These are phyloP conservation scores for Scopus umbretta DNA, from an alignment of 2,113 vertebrate species.

Conservation along the genomic window DNA sequence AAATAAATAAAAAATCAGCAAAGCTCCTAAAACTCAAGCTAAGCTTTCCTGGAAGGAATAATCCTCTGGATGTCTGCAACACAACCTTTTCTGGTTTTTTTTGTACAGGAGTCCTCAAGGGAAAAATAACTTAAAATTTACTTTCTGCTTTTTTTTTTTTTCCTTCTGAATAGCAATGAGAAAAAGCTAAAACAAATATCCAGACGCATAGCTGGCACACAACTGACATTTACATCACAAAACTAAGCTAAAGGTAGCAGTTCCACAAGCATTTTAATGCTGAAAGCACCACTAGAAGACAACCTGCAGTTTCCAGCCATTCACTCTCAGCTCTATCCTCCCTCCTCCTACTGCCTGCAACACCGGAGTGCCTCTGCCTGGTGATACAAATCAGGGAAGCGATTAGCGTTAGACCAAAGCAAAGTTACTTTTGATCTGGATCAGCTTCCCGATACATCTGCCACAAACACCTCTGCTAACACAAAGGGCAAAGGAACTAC, in stretches of 20 bases:
- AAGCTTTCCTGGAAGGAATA: not conserved
- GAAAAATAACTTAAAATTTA: not conserved
- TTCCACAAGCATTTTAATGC: not conserved
- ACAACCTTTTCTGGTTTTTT: not conserved
- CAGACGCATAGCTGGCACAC: not conserved
- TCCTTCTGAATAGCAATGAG: not conserved
- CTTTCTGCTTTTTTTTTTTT: not conserved
- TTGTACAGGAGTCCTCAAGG: not conserved
- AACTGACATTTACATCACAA: not conserved
- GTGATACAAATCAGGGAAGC: not conserved
- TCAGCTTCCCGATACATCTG: not conserved
- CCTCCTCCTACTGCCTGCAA: not conserved
- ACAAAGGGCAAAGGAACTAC: not conserved
- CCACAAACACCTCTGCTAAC: not conserved
- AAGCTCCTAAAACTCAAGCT: not conserved
- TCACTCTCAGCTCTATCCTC: not conserved
- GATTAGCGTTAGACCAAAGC: not conserved
- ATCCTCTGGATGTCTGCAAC: not conserved
- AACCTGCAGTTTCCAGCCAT: not conserved
- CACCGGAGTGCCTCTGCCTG: not conserved
- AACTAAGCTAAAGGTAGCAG: not conserved
- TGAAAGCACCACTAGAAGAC: not conserved
- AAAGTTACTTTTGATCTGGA: not conserved
- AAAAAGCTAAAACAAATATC: not conserved
- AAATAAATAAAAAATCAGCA: no score